phyloP scores from a whole-genome alignment of 2,113 vertebrate genomes.

The Crotalus helleri region DNA sequence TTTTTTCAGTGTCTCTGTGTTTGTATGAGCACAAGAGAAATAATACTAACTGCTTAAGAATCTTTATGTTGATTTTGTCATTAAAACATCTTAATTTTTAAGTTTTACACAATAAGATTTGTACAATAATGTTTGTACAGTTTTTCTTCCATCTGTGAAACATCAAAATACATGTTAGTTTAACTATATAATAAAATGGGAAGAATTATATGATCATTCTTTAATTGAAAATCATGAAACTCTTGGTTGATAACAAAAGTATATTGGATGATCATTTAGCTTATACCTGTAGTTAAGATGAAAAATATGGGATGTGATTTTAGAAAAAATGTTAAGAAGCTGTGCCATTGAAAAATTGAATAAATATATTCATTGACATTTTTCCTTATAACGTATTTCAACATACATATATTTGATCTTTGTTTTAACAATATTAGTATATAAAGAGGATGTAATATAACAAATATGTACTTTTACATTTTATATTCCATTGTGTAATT shows the following conservation, averaged over 20 bases:
- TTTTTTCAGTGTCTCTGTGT: not conserved
- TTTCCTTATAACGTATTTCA: not conserved
- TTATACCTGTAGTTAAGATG: not conserved
- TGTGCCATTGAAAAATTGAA: not conserved
- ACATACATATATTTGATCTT: not conserved
- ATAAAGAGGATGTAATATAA: not conserved
- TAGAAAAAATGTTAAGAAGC: not conserved
- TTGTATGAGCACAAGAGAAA: not conserved
- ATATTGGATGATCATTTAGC: not conserved
- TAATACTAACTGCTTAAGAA: slow-evolving; percentile 42
- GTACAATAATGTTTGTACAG: not conserved
- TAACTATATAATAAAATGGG: not conserved
- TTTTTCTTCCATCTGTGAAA: slow-evolving; percentile 24
- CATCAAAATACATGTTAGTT: not conserved
- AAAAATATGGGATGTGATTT: not conserved
- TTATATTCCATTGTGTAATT: not conserved
- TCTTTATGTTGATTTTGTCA: slow-evolving; percentile 31
- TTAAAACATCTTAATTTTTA: not conserved
- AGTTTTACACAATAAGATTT: not conserved
- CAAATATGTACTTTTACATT: not conserved
- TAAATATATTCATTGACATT: not conserved
- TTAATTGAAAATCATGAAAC: not conserved
- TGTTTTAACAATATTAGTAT: not conserved
- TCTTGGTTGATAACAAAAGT: not conserved
- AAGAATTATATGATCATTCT: not conserved